phyloP scores from a whole-genome alignment of 2,888 invertebrate species.

The Bursaphelenchus okinawaensis region DNA sequence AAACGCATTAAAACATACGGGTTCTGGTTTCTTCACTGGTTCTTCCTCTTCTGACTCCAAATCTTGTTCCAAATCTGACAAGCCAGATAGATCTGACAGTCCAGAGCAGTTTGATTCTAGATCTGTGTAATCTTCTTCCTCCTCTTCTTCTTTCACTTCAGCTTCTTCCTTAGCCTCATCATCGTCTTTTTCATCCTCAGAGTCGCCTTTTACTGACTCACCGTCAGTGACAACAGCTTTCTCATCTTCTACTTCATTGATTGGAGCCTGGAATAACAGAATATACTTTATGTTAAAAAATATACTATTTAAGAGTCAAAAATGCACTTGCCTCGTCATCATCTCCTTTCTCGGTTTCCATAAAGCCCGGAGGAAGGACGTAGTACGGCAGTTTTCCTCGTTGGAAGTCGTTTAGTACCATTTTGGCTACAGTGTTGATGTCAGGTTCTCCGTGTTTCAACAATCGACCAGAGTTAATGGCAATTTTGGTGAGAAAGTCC shows the following conservation, averaged over 20 bases:
- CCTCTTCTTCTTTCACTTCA: slow-evolving; percentile 25
- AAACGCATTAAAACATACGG: too few species aligned
- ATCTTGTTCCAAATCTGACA: slow-evolving; percentile 47
- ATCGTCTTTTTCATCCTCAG: slow-evolving; percentile 19
- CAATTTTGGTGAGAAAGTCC: slow-evolving; percentile 86
- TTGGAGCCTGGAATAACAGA: slow-evolving; percentile 35
- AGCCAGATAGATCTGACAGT: slow-evolving; percentile 49
- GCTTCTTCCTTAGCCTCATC: slow-evolving; percentile 22
- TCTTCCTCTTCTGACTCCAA: slow-evolving; percentile 25
- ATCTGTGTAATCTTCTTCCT: slow-evolving; percentile 44
- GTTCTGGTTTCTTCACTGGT: background rate
- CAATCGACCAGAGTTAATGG: slow-evolving; percentile 78
- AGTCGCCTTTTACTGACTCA: slow-evolving; percentile 23
- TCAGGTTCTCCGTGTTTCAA: slow-evolving; percentile 96
- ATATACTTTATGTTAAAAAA: background rate
- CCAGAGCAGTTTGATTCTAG: slow-evolving; percentile 46
- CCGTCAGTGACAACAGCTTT: slow-evolving; percentile 24
- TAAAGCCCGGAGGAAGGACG: slow-evolving; percentile 54
- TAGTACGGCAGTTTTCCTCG: slow-evolving; percentile 68
- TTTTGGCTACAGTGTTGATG: slow-evolving; percentile 70
- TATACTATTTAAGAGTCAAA: too few species aligned
- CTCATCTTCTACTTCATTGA: slow-evolving; percentile 49
- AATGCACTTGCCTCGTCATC: slow-evolving; percentile 24
- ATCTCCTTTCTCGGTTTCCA: slow-evolving; percentile 27
- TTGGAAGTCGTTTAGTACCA: slow-evolving; percentile 20